Conservation (phyloP, 2,797 vertebrate species). For the Meriones psammophilus region DNA sequence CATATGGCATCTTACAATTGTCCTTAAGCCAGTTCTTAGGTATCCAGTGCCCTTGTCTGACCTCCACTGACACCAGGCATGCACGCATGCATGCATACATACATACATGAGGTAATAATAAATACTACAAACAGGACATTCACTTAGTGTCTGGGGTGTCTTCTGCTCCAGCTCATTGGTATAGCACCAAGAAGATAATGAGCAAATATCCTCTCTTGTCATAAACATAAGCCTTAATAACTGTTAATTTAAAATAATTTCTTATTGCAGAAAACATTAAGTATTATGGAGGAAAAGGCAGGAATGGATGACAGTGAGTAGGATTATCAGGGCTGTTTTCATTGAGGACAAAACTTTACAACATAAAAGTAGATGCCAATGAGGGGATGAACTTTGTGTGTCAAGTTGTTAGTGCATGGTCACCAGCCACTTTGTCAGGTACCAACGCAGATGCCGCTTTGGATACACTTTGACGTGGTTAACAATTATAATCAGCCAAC, state of each 20-base stretch:
- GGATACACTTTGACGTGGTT: background rate
- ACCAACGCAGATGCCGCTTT: background rate
- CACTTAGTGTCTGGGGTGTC: background rate
- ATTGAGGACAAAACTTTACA: background rate
- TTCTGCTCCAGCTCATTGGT: background rate
- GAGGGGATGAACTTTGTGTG: background rate
- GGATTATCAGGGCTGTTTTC: background rate
- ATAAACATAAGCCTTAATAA: background rate
- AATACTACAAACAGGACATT: background rate
- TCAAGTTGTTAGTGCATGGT: background rate
- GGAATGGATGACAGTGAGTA: background rate
- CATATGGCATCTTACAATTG: background rate
- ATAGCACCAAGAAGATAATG: background rate
- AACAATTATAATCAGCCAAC: background rate
- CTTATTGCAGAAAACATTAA: background rate
- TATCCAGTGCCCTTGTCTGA: background rate
- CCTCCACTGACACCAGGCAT: background rate
- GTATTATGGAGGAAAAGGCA: background rate
- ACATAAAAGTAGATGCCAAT: background rate
- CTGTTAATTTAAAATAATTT: background rate
- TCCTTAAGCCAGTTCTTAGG: background rate
- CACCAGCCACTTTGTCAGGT: background rate
- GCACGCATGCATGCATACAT: background rate
- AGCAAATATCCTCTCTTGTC: background rate
- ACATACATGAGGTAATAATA: background rate